These are phyloP conservation scores for Melanophora roralis DNA, from an alignment of 2,888 invertebrate species.

Conservation along the genomic window DNA sequence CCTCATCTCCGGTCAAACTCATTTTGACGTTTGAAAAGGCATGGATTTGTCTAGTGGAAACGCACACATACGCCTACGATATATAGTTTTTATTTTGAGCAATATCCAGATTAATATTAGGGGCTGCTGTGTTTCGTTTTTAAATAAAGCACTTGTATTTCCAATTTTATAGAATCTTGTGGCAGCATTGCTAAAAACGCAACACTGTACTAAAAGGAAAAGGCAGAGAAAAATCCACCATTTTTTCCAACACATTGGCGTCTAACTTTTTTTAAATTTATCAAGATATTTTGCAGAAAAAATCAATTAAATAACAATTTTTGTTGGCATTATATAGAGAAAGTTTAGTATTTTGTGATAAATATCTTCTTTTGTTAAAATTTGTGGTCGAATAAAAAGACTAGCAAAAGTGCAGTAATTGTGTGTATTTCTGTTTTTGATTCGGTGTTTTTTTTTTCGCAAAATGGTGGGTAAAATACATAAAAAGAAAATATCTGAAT, in stretches of 20 bases:
- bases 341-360: neutral
- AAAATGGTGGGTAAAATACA: slow-evolving; percentile 72
- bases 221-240: slow-evolving; percentile 25
- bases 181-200: slow-evolving; percentile 20
- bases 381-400: too few species aligned
- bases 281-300: slow-evolving; percentile 13
- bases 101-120: too few species aligned
- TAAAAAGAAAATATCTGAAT: slow-evolving; percentile 72
- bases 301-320: slow-evolving; percentile 5
- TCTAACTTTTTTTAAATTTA: slow-evolving; percentile 43
- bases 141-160: too few species aligned
- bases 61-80: too few species aligned
- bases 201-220: slow-evolving; percentile 27
- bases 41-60: too few species aligned
- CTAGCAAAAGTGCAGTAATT: too few species aligned
- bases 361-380: slow-evolving; percentile 57
- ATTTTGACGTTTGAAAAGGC: too few species aligned
- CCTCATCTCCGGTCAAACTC: too few species aligned
- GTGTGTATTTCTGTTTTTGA: slow-evolving; percentile 47
- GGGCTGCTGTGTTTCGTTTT: too few species aligned
- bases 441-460: slow-evolving; percentile 32
- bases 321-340: neutral
- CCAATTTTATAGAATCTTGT: neutral
- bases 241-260: slow-evolving; percentile 55
- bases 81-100: too few species aligned